Base-by-base conservation (phyloP, 2,113 vertebrate genomes). In the Glaucidium brasilianum region DNA sequence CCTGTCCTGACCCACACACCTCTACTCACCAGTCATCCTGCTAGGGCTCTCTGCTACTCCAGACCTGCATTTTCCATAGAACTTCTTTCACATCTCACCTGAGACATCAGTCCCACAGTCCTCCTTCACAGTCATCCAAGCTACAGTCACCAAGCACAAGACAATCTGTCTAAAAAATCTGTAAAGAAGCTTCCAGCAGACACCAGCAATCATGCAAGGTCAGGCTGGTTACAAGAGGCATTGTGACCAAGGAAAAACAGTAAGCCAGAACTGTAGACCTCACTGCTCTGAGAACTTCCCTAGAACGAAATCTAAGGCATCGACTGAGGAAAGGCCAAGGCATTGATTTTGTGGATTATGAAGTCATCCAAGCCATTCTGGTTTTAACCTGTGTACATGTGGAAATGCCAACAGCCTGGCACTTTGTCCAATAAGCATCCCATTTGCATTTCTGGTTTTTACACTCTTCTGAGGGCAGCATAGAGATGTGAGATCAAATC, bases 361-460 rank as follows among this genome's bases (percentile, higher is more conserved):
- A 94, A 90, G 91, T 92, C 82, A 86, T 78, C 64, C 79, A 75
- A 94, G 73, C 64, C 87, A 72, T 71, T 91, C 94, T 83, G 73
- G 30, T 49, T 84, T 67, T 32, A 80, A 39, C 47, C 39, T 6
- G 35, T 11, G 29, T 4, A 6, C 30, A 18, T 1, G 20, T 37
- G 52, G 58, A 83, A 69, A 88, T 53, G 84, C 58, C 63, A 64
- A 76, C 56, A 92, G 93, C 84, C 60, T 86, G 59, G 41, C 73
- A 41, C 74, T 30, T 20, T 67, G 62, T 80, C 76, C 78, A 49
- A 3, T 19, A 32, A 37, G 47, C 76, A 53, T 32, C 85, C 53
- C 85, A 69, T 37, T 85, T 60, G 64, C 4, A 0, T 7, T 68
- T 71, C 64, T 84, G 56, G 27, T 18, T 64, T 79, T 43, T n/a